A percentile compares a stretch with the other conserved stretches of the same genome.
phyloP scores from a whole-genome alignment of 2,113 vertebrate species.

The Ochotona curzoniae region DNA sequence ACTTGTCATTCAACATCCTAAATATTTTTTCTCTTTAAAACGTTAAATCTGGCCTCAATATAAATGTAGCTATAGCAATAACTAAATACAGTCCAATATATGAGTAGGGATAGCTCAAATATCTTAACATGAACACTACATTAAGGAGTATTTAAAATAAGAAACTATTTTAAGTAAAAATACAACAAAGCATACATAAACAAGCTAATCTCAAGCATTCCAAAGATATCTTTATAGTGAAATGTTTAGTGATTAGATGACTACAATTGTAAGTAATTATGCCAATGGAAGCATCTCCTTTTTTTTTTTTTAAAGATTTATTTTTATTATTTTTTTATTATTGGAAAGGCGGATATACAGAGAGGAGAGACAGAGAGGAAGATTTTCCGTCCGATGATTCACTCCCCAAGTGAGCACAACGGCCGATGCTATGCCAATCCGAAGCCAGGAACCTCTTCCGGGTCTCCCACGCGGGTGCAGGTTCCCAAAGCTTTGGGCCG shows the following conservation, averaged over 20 bases:
- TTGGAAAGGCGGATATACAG: no score
- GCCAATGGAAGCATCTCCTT: no score
- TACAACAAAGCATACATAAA: constrained; percentile 5
- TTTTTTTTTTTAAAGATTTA: no score
- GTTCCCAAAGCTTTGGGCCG: no score
- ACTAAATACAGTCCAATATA: not conserved
- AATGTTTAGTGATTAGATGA: not conserved
- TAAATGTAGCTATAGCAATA: not conserved
- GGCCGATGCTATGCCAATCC: no score
- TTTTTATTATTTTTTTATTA: no score
- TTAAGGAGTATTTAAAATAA: constrained; percentile 27
- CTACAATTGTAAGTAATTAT: no score
- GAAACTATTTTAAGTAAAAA: not conserved
- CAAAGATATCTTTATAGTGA: not conserved
- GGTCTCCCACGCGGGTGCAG: no score
- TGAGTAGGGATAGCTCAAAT: not conserved
- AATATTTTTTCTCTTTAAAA: constrained; percentile 50
- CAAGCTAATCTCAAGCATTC: not conserved
- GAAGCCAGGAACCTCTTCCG: no score
- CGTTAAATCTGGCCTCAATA: constrained; percentile 1
- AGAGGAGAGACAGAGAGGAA: no score
- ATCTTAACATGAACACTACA: constrained; percentile 1
- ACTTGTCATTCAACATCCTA: not conserved
- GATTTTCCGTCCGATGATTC: no score
- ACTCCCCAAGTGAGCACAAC: no score